Base-by-base conservation (phyloP, 2,113 vertebrate genomes). In the Microtus ochrogaster region DNA sequence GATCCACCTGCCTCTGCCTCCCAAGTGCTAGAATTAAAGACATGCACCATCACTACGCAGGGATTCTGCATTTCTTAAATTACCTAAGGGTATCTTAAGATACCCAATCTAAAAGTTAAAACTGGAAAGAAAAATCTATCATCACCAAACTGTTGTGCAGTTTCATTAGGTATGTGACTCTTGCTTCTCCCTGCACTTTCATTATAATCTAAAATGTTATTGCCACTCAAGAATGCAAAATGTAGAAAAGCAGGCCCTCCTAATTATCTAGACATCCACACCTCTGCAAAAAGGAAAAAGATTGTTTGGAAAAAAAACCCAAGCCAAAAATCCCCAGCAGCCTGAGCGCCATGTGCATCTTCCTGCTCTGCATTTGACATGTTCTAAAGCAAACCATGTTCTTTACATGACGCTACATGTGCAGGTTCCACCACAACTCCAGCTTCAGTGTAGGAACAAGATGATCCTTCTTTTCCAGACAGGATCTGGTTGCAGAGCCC, bases 191-290 rank as follows among this genome's bases (percentile, higher is more conserved):
- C 1, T 81, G 12, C n/a, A 89, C 13, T 7, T n/a, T 33, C 36
- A 14, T n/a, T 78, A 84, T 94, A 93, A 94, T 73, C 76, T 63
- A 10, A 86, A 49, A 58, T 90, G 91, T 78, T 92, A 65, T n/a
- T 91, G n/a, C 86, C 74, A 87, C 90, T 73, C 13, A 77, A 70
- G 91, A 86, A 66, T 30, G 52, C 21, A 17, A 94, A 90, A 68
- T 39, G 10, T 83, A 78, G 49, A 89, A 85, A 93, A 77, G 9
- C 6, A 52, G 39, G 22, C 36, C 3, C 84, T 86, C n/a, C 28
- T 78, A 90, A 44, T 70, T 52, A 91, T 76, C 7, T 52, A 82
- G 33, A 4, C 36, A 76, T 70, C 66, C 16, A 24, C 2, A 21
- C 19, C 19, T 58, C 58, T 21, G 58, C 19, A 58, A 74, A 85